phyloP scores from a whole-genome alignment of 2,113 vertebrate species.

The crab-eating macaque (Macaca fascicularis) region DNA sequence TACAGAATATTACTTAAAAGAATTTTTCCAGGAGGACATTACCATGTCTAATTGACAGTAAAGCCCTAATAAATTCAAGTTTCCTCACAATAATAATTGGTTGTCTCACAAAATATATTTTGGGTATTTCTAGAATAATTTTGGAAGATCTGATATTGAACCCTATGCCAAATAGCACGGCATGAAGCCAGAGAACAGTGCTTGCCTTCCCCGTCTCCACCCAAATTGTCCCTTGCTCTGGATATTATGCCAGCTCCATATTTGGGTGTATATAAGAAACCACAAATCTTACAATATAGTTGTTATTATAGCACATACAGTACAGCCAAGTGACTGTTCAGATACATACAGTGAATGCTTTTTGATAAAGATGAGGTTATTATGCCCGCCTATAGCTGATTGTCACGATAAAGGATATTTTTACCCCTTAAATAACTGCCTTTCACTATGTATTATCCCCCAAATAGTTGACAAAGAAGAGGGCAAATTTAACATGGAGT shows the following conservation, averaged over 20 bases:
- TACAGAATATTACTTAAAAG: neutral
- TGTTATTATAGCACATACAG: neutral
- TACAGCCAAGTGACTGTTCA: neutral
- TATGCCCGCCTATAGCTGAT: neutral
- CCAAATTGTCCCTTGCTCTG: neutral
- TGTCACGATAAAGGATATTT: conserved; percentile 62
- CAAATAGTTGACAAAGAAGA: conserved; percentile 62
- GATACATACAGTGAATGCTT: neutral
- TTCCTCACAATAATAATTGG: neutral
- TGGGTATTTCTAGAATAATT: conserved; percentile 18
- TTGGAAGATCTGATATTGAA: conserved; percentile 12
- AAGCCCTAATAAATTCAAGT: conserved; percentile 7
- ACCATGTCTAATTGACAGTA: conserved; percentile 24
- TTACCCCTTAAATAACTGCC: conserved; percentile 58
- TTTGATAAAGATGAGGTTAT: conserved; percentile 31
- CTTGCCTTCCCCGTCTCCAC: neutral
- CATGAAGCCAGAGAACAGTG: neutral
- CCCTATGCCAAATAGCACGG: neutral
- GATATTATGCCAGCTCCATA: neutral
- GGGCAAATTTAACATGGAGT: conserved; percentile 58
- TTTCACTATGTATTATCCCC: conserved; percentile 1
- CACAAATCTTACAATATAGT: neutral
- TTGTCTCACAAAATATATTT: conserved; percentile 23
- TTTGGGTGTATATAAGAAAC: neutral
- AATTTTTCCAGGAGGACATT: neutral